Base-by-base conservation (phyloP, 2,797 vertebrate species). In the Danio kyathit region DNA sequence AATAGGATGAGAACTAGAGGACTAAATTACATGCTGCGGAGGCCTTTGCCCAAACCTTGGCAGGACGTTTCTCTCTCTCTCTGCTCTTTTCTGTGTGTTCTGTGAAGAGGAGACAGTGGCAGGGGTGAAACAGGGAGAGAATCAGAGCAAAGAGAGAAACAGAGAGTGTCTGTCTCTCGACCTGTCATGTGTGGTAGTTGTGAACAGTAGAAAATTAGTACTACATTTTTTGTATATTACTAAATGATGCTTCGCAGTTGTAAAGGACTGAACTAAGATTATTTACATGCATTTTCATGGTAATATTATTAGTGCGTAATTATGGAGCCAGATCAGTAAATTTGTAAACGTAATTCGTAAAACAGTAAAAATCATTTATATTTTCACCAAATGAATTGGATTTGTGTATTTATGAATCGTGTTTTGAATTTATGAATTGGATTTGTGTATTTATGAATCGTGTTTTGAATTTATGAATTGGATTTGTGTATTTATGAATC, bases 21-120 rank as follows among this genome's bases (percentile, higher is more conserved):
- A 75, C 73, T 82, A 82, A 80, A 84, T 80, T 76, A 64, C 73
- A 61, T 67, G 82, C 60, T 82, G 4, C 21, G 76, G 72, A 63
- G 71, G 21, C 19, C 56, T 56, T 65, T 57, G 60, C 76, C 40
- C 70, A 73, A n/a, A 75, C 9, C 17, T 52, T 82, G 84, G 79
- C 82, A 75, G 57, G 75, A 63, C 48, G 44, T 67, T 61, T 76
- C 49, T 75, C 70, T 54, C 41, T 75, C 21, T 29, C 29, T 29
- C 29, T 52, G 41, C 38, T 74, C 67, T 51, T 19, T 69, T 77
- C 70, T 80, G 43, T 64, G 38, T 57, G 12, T 16, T 41, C 56
- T 76, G 7, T 44, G 40, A 49, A 72, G 59, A 49, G 2, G 29
- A 29, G 29, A 52, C n/a, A 63, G 40, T 74, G 52, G 51, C 72